These are phyloP conservation scores for Zosterops pallidus DNA, from an alignment of 2,113 vertebrate species.

Conservation along the genomic window DNA sequence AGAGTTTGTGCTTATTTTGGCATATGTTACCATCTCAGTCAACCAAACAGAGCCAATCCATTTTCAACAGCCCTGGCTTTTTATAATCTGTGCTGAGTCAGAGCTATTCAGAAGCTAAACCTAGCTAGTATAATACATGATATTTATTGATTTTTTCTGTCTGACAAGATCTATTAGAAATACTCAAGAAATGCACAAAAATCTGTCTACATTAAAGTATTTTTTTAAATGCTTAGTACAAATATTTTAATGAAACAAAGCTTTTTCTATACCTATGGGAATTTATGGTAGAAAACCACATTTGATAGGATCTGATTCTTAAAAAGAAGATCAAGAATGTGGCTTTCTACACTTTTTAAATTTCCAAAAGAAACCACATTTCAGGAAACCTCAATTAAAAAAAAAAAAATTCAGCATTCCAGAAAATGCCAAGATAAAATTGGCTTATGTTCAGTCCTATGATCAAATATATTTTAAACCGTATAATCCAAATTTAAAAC, in stretches of 20 bases:
- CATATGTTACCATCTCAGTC: constrained; percentile 12
- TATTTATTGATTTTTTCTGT: constrained; percentile 40
- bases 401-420: not conserved
- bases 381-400: constrained; percentile 62
- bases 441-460: not conserved
- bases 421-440: constrained; percentile 30
- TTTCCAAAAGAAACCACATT: constrained; percentile 65
- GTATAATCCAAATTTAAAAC: not conserved
- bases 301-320: constrained; percentile 42
- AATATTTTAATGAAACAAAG: constrained; percentile 18
- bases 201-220: not conserved
- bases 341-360: constrained; percentile 47
- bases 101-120: constrained; percentile 51
- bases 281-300: not conserved
- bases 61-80: constrained; percentile 41
- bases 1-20: constrained; percentile 34
- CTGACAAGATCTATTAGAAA: constrained; percentile 42
- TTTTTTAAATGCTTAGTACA: constrained; percentile 5
- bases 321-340: constrained; percentile 50
- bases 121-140: not conserved
- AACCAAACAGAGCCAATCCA: constrained; percentile 4
- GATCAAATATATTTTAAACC: constrained; percentile 5
- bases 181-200: not conserved
- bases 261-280: not conserved
- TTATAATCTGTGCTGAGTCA: constrained; percentile 41